Evolutionary conservation across 64 coral and sea anemone genomes (phyloP).

Genomic region (Actinia equina): DNA sequence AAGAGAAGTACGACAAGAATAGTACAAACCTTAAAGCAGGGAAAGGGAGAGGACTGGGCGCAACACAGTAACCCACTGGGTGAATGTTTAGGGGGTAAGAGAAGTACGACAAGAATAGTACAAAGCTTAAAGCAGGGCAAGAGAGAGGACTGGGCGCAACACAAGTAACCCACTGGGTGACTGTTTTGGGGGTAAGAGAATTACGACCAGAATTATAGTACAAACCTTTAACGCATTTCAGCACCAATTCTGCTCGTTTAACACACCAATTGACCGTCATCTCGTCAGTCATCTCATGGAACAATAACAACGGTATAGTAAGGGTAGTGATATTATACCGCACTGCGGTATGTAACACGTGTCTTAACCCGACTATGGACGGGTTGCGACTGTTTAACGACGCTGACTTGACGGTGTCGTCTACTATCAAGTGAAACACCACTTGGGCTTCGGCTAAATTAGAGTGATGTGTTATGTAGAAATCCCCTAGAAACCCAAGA

Average conservation of each 20-base stretch:
- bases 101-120: neutral
- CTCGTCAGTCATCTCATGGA: conserved; percentile 97
- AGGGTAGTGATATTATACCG: conserved; percentile 87
- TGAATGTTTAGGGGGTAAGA: too few species aligned
- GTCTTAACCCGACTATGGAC: conserved; percentile 71
- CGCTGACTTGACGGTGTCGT: conserved; percentile 71
- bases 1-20: too few species aligned
- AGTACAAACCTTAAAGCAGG: too few species aligned
- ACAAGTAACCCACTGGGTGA: too few species aligned
- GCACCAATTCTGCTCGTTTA: conserved; percentile 87
- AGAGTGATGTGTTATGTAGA: conserved; percentile 92
- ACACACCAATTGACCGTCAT: conserved; percentile 96
- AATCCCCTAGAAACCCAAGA: conserved; percentile 61
- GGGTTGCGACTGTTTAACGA: conserved; percentile 79
- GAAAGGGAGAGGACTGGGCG: too few species aligned
- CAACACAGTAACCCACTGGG: too few species aligned
- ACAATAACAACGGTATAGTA: conserved; percentile 82
- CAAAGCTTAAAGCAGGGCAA: conserved; percentile 41
- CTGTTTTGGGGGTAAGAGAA: too few species aligned
- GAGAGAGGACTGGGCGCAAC: too few species aligned
- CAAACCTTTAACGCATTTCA: conserved; percentile 96
- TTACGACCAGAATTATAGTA: neutral
- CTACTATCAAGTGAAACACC: conserved; percentile 93
- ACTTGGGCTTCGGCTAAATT: conserved; percentile 89
- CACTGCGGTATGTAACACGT: conserved; percentile 86